Conservation (phyloP, 2,888 invertebrate species). For the Acanthosoma haemorrhoidale region DNA sequence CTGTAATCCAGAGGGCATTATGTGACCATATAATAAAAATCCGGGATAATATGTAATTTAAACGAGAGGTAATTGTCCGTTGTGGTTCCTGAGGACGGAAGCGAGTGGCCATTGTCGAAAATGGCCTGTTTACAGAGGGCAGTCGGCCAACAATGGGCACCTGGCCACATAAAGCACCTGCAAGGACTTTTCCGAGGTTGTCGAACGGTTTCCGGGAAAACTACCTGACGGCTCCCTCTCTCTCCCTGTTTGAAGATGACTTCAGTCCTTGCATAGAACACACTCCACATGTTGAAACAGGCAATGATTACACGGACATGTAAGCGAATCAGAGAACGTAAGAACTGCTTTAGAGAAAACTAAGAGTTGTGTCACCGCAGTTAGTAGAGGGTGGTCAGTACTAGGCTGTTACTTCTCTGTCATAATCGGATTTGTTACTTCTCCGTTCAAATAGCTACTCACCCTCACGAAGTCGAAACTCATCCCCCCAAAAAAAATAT, state of each 20-base stretch:
- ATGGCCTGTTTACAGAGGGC: slow-evolving; percentile 25
- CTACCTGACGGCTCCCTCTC: not conserved
- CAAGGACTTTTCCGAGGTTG: slow-evolving; percentile 27
- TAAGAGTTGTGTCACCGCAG: no score
- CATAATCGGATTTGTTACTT: no score
- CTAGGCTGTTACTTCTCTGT: no score
- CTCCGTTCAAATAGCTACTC: no score
- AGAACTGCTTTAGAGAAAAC: no score
- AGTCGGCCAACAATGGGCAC: not conserved
- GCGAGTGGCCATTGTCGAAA: slow-evolving; percentile 19
- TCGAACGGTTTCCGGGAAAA: slow-evolving; percentile 22
- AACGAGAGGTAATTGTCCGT: not conserved
- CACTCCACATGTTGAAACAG: no score
- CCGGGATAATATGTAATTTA: slow-evolving; percentile 22
- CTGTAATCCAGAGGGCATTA: not conserved
- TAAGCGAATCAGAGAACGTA: no score
- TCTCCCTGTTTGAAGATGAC: not conserved
- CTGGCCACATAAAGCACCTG: not conserved
- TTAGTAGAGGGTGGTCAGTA: no score
- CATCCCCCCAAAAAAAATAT: no score
- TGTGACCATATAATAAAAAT: not conserved
- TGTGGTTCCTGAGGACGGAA: slow-evolving; percentile 13
- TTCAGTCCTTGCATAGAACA: no score
- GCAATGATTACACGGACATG: no score
- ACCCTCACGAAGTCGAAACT: no score